A percentile compares a stretch with the other conserved stretches of the same genome.
Evolutionary conservation across 2,797 vertebrate genomes (phyloP).

Genomic region (Gila robusta): DNA sequence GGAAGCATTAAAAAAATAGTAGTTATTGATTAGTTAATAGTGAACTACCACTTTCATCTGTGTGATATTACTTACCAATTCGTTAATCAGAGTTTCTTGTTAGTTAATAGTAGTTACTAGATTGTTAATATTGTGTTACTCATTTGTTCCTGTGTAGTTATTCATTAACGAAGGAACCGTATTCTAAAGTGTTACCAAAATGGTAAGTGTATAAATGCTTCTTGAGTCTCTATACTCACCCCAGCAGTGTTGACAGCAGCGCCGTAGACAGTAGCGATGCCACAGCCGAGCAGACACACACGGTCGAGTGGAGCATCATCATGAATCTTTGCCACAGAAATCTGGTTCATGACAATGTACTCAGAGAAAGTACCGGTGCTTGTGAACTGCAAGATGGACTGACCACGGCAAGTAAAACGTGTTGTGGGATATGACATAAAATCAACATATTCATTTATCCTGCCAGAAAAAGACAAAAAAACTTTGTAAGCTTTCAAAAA

Average conservation of each 20-base stretch:
- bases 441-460: slow-evolving; percentile 62
- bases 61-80: too few relatives aligned
- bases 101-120: too few relatives aligned
- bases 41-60: too few relatives aligned
- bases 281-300: slow-evolving; percentile 95
- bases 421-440: slow-evolving; percentile 83
- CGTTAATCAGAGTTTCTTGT: too few relatives aligned
- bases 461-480: slow-evolving; percentile 43
- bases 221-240: slow-evolving; percentile 71
- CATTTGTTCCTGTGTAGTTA: too few relatives aligned
- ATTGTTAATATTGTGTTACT: too few relatives aligned
- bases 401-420: slow-evolving; percentile 90
- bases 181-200: neutral
- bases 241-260: slow-evolving; percentile 92
- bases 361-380: slow-evolving; percentile 94
- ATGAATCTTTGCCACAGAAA: slow-evolving; percentile 88
- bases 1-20: too few relatives aligned
- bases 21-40: too few relatives aligned
- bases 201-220: slow-evolving; percentile 5
- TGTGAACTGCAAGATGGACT: slow-evolving; percentile 89
- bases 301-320: slow-evolving; percentile 89
- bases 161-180: too few relatives aligned
- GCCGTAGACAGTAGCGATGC: slow-evolving; percentile 91
- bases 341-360: slow-evolving; percentile 90
- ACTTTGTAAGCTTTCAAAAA: neutral